These are phyloP conservation scores for Rhipidura dahli DNA, from an alignment of 2,113 vertebrate species.

Conservation along the genomic window DNA sequence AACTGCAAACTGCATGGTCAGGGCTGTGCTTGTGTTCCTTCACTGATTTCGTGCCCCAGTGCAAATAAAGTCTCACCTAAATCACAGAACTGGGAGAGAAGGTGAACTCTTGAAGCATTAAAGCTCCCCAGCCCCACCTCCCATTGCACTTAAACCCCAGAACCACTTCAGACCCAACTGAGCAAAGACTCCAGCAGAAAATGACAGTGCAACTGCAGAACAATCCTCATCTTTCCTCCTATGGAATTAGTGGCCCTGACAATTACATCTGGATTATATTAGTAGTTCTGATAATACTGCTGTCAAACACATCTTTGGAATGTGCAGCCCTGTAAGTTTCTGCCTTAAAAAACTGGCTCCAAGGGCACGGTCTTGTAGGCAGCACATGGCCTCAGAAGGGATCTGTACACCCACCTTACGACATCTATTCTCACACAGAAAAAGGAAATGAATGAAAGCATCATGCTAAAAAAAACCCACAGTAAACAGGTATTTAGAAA, in stretches of 20 bases:
- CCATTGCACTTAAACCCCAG: neutral
- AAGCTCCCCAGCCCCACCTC: neutral
- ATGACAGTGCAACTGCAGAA: neutral
- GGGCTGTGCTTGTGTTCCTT: neutral
- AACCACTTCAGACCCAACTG: neutral
- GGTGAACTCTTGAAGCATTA: neutral
- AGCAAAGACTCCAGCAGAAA: neutral
- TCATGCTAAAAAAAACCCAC: rapidly evolving
- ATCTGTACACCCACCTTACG: neutral
- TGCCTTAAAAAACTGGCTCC: neutral
- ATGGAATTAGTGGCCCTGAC: neutral
- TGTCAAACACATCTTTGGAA: neutral
- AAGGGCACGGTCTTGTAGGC: neutral
- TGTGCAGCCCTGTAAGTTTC: rapidly evolving
- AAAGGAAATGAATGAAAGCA: neutral
- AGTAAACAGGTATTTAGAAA: neutral
- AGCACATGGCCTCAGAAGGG: rapidly evolving
- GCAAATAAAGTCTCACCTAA: neutral
- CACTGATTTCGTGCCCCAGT: neutral
- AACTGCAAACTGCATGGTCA: neutral
- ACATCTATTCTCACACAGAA: rapidly evolving
- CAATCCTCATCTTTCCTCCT: neutral
- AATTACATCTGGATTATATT: neutral
- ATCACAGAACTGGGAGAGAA: neutral
- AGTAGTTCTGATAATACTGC: neutral